Conservation (phyloP, 2,797 vertebrate species). For the Gambusia yucatana region DNA sequence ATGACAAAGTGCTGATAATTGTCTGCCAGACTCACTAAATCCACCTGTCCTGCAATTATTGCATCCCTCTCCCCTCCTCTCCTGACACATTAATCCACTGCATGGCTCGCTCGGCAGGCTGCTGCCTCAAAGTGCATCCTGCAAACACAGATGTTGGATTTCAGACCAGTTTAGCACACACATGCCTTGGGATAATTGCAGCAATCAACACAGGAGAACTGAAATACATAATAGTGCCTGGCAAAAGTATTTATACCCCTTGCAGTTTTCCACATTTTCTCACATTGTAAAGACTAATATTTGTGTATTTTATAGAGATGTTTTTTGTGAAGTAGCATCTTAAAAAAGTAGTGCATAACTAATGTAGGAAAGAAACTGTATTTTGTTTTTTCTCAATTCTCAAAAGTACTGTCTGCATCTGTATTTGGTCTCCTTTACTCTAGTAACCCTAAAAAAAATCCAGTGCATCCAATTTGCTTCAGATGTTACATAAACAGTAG, state of each 20-base stretch:
- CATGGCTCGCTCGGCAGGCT: conserved; percentile 41
- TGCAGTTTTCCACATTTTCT: neutral
- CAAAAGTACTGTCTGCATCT: neutral
- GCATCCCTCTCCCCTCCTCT: conserved; percentile 45
- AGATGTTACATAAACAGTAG: neutral
- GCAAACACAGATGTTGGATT: conserved; percentile 65
- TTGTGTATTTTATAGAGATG: neutral
- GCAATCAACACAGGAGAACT: neutral
- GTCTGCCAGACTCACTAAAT: conserved; percentile 86
- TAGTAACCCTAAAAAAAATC: neutral
- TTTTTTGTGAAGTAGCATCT: neutral
- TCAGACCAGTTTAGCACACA: conserved; percentile 50
- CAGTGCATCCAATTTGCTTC: neutral
- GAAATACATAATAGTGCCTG: neutral
- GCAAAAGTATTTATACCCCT: neutral
- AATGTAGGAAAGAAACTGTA: neutral
- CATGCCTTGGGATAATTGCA: conserved; percentile 47
- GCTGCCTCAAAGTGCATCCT: conserved; percentile 66
- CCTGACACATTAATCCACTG: conserved; percentile 72
- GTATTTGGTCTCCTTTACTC: neutral
- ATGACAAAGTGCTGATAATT: conserved; percentile 87
- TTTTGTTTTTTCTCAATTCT: neutral
- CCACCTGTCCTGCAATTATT: conserved; percentile 82
- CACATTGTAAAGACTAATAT: neutral
- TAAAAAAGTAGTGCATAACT: neutral